Percentiles rank a stretch among this genome's conserved stretches.
These are phyloP conservation scores for Noctua janthina DNA, from an alignment of 2,888 invertebrate species.

Conservation along the genomic window DNA sequence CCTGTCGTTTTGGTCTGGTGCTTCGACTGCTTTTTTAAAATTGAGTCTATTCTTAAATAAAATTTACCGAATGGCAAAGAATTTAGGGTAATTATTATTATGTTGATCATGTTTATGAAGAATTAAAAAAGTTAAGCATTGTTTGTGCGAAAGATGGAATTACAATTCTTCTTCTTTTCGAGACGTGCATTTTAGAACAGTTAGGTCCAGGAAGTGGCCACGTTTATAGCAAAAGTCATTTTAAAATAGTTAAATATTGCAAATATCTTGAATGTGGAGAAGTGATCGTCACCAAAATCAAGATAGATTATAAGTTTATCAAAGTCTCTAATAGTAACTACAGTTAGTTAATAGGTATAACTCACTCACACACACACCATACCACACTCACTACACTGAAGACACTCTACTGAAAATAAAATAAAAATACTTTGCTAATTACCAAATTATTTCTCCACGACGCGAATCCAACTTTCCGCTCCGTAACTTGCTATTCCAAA, in stretches of 20 bases:
- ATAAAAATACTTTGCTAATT: neutral
- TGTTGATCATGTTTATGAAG: neutral
- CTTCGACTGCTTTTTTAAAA: neutral
- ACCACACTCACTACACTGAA: no score
- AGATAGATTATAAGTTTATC: neutral
- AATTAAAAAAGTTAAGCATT: neutral
- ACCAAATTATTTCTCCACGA: neutral
- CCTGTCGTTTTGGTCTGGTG: slow-evolving; percentile 17
- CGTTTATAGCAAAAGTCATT: neutral
- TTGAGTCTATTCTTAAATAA: neutral
- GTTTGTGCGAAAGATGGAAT: neutral
- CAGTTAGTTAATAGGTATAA: neutral
- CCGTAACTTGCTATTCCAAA: slow-evolving; percentile 55
- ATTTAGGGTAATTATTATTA: neutral
- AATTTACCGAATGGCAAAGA: neutral
- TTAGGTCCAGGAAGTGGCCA: neutral
- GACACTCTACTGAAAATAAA: neutral
- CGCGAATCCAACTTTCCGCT: slow-evolving; percentile 20
- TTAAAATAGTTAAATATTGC: neutral
- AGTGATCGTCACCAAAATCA: neutral
- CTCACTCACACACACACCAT: no score
- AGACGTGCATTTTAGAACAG: neutral
- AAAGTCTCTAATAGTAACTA: neutral
- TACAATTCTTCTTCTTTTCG: neutral
- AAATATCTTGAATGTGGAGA: neutral